Base-by-base conservation (phyloP, 1,140 invertebrate genomes). In the Rhopalosiphum maidis region DNA sequence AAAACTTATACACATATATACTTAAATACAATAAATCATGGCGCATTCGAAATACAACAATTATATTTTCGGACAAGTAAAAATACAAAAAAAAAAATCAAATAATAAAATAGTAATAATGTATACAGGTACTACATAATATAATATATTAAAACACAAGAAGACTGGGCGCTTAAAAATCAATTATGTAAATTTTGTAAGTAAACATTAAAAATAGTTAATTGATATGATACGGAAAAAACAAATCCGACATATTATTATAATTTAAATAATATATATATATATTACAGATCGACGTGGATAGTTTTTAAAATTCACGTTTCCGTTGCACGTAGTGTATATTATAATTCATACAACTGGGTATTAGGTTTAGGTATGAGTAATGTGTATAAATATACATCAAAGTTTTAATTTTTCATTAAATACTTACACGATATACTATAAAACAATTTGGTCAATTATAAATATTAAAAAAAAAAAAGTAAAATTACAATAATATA, bases 41-140 rank as follows among this genome's bases (percentile, higher is more conserved):
- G 91, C 77, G 85, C 82, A 54, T 93, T 85, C 55, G 8, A 92
- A 92, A 85, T 92, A 92, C 18, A 85, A 93, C 82, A 93, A 93
- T 68, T n/a, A 68, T 83, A 83, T 93, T 85, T 89, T 55, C 8
- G 35, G 46, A 85, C 82, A 54, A 85, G 18, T 37, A 25, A 85
- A 91, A 92, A 85, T 54, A 51, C 77, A 46, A 77, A 43, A 60
- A 90, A 91, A 90, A 60, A 91, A 77, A 89, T 37, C 8, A 82
- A 87, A 87, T n/a, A 85, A 85, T n/a, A n/a, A 35, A 85, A 85
- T 85, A 22, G 6, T 83, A 23, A 46, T 48, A 48, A 48, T 87
- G 43, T 87, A 87, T 15, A 4, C 51, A 51, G 21, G 46, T 87
- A 77, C 11, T 48, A 60, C 9, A 46, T n/a, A 88, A 48, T 35